Percentiles rank a stretch among this genome's conserved stretches.
These are phyloP conservation scores for Pinctada fucata DNA, from an alignment of 2,888 invertebrate species.

Conservation along the genomic window DNA sequence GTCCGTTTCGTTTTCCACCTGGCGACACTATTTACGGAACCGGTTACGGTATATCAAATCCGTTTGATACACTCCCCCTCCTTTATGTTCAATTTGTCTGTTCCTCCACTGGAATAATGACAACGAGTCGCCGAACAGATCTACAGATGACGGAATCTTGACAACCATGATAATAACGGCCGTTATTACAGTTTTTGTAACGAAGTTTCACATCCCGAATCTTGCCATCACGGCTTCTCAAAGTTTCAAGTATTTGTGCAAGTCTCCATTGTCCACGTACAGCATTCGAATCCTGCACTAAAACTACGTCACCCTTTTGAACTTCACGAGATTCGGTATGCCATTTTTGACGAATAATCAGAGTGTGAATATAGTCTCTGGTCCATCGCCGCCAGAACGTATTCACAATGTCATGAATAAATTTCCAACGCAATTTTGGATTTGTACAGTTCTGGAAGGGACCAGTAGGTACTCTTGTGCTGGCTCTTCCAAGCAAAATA, in stretches of 20 bases:
- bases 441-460: neutral
- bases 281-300: conserved; percentile 25
- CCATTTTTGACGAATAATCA: conserved; percentile 34
- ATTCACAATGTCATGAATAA: conserved; percentile 26
- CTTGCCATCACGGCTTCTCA: conserved; percentile 7
- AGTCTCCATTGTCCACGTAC: conserved; percentile 29
- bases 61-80: neutral
- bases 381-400: conserved; percentile 22
- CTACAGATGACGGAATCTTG: neutral
- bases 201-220: conserved; percentile 12
- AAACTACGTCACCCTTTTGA: conserved; percentile 13
- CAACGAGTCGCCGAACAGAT: conserved; percentile 8
- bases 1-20: neutral
- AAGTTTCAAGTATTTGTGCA: conserved; percentile 10
- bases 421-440: conserved; percentile 20
- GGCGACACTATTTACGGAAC: neutral
- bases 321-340: conserved; percentile 12
- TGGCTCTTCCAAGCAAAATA: conserved; percentile 10
- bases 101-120: conserved; percentile 17
- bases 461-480: conserved; percentile 12
- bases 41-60: neutral
- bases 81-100: neutral
- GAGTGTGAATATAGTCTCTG: conserved; percentile 23
- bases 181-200: conserved; percentile 5
- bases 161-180: conserved; percentile 3